Percentiles rank a stretch among this genome's conserved stretches.
phyloP scores from a whole-genome alignment of 1,140 invertebrate genomes.

The Spodoptera frugiperda region DNA sequence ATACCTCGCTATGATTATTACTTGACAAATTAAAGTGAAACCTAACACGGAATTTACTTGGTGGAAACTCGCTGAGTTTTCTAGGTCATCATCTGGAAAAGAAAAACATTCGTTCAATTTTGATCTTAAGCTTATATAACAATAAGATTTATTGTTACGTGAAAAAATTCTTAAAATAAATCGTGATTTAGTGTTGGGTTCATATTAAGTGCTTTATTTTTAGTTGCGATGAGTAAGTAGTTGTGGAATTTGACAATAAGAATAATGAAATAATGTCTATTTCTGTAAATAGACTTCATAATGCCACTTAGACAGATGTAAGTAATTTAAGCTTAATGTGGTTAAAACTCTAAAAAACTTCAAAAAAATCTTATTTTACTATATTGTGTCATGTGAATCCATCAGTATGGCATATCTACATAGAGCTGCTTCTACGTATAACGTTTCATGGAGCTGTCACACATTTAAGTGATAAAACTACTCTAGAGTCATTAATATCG shows the following conservation, averaged over 20 bases:
- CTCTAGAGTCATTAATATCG: not conserved
- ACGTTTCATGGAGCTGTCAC: too few species aligned
- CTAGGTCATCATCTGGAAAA: slow-evolving; percentile 72
- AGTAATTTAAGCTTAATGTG: too few species aligned
- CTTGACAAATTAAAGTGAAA: slow-evolving; percentile 57
- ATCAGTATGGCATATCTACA: not conserved
- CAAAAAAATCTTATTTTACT: too few species aligned
- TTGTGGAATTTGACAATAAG: too few species aligned
- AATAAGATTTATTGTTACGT: slow-evolving; percentile 15
- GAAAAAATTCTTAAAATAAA: not conserved
- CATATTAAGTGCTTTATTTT: not conserved
- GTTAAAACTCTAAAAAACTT: too few species aligned
- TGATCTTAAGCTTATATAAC: slow-evolving; percentile 7
- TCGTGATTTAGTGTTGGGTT: not conserved
- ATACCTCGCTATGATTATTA: slow-evolving; percentile 51
- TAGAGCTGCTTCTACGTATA: too few species aligned
- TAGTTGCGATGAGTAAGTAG: not conserved
- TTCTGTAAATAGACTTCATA: too few species aligned
- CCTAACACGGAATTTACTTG: slow-evolving; percentile 58
- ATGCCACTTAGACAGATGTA: too few species aligned
- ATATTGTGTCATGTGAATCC: not conserved
- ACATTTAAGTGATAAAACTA: not conserved
- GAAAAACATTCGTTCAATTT: slow-evolving; percentile 14
- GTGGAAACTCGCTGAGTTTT: slow-evolving; percentile 59
- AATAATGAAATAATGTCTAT: too few species aligned